These are phyloP conservation scores for Oceanodroma tethys DNA, from an alignment of 2,113 vertebrate genomes.

Conservation along the genomic window DNA sequence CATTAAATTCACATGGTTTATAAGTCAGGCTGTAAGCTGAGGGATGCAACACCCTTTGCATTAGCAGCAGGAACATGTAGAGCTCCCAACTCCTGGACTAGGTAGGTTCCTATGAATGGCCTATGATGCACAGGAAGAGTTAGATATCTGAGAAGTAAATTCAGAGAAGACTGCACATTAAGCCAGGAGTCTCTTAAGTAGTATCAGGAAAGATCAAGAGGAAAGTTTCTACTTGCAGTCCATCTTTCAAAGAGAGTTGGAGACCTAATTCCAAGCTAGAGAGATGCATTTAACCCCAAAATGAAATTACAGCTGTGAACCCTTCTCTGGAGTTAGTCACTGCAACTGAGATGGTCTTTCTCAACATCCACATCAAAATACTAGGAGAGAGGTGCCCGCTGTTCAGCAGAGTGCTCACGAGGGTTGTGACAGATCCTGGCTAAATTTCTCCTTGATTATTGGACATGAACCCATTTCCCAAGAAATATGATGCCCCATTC, in stretches of 20 bases:
- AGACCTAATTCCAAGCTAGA: neutral
- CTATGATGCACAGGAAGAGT: accelerated
- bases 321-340: neutral
- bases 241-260: neutral
- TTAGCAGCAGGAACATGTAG: neutral
- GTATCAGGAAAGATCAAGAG: neutral
- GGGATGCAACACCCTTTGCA: neutral
- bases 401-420: neutral
- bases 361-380: neutral
- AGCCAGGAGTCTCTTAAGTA: neutral
- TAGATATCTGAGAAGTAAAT: neutral
- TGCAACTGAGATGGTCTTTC: neutral
- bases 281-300: neutral
- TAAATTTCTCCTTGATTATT: neutral
- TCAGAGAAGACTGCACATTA: neutral
- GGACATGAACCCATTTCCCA: neutral
- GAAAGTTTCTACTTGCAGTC: neutral
- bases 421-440: neutral
- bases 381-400: neutral
- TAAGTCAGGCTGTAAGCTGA: neutral
- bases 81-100: neutral
- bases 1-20: neutral
- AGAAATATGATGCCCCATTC: neutral
- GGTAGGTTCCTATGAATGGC: neutral
- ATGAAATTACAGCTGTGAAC: neutral